A percentile compares a stretch with the other conserved stretches of the same genome.
These are phyloP conservation scores for Pseudomyrmex cubaensis DNA, from an alignment of 1,140 invertebrate genomes.

Conservation along the genomic window DNA sequence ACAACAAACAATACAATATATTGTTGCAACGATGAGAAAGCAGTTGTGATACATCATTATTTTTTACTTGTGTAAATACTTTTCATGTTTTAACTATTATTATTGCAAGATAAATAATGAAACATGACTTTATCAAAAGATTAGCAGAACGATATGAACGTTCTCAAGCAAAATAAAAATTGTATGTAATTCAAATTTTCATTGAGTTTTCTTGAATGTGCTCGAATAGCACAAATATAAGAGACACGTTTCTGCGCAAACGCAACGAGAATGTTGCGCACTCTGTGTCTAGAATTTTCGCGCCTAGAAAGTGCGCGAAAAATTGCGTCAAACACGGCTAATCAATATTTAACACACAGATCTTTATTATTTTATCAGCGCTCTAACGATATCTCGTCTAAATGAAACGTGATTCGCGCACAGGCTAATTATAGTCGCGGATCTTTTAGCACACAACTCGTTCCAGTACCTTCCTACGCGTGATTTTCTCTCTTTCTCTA, in stretches of 20 bases:
- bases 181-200: background rate
- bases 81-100: too few species aligned
- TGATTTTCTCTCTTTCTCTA: background rate
- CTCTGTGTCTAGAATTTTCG: too few species aligned
- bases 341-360: background rate
- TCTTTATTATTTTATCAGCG: background rate
- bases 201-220: background rate
- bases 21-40: too few species aligned
- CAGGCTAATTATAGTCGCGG: slow-evolving; percentile 62
- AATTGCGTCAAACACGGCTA: background rate
- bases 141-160: background rate
- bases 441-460: background rate
- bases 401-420: background rate
- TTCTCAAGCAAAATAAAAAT: background rate
- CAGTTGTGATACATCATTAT: too few species aligned
- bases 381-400: background rate
- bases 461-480: slow-evolving; percentile 38
- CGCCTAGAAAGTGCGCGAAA: background rate
- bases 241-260: background rate
- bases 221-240: background rate
- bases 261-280: background rate
- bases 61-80: too few species aligned
- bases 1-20: too few species aligned
- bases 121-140: background rate
- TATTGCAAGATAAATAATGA: background rate